A percentile compares a stretch with the other conserved stretches of the same genome.
These are phyloP conservation scores for Oryzias sinensis DNA, from an alignment of 2,797 vertebrate species.

Conservation along the genomic window DNA sequence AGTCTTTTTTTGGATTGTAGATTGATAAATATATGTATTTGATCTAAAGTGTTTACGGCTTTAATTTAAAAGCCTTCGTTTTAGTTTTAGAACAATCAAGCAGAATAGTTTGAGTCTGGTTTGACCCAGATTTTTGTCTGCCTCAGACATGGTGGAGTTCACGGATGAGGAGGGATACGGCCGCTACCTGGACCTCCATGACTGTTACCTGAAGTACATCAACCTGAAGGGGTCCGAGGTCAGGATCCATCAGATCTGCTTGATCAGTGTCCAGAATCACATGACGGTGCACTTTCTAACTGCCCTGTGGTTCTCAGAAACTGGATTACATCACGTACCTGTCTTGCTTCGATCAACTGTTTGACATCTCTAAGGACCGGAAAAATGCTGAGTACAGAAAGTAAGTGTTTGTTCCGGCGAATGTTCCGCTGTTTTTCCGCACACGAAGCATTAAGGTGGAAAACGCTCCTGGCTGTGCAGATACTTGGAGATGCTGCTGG, in stretches of 20 bases:
- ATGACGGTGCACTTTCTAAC: not conserved
- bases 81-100: no score
- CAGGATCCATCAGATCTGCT: not conserved
- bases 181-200: slow-evolving; percentile 94
- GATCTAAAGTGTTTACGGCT: no score
- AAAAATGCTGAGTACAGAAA: slow-evolving; percentile 97
- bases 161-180: slow-evolving; percentile 97
- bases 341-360: slow-evolving; percentile 95
- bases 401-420: slow-evolving; percentile 62
- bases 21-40: no score
- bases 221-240: slow-evolving; percentile 97
- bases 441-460: not conserved
- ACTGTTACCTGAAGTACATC: slow-evolving; percentile 96
- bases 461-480: slow-evolving; percentile 61
- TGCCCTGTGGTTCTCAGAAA: slow-evolving; percentile 75
- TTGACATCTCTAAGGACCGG: slow-evolving; percentile 95
- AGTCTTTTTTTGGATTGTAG: no score
- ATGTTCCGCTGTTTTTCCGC: no score
- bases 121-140: not conserved
- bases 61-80: no score
- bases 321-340: slow-evolving; percentile 95
- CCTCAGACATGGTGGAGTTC: slow-evolving; percentile 93
- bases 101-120: no score
- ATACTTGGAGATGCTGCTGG: slow-evolving; percentile 95
- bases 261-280: no score